A percentile compares a stretch with the other conserved stretches of the same genome.
phyloP scores from a whole-genome alignment of 1,140 invertebrate species.

The Macrosteles quadrilineatus region DNA sequence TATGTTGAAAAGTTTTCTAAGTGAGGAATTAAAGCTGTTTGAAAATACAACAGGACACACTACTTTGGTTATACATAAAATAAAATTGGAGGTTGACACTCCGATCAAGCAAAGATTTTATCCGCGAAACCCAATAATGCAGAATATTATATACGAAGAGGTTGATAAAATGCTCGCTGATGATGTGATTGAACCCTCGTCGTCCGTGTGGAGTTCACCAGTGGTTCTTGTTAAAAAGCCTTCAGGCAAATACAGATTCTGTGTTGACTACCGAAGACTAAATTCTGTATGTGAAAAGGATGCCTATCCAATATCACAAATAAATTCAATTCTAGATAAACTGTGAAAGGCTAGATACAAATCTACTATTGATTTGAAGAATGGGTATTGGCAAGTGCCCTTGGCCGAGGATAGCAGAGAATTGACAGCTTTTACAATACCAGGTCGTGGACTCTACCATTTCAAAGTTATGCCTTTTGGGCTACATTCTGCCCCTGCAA shows the following conservation, averaged over 20 bases:
- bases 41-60: no score
- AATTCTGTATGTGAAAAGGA: background rate
- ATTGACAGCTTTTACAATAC: no score
- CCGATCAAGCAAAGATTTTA: background rate
- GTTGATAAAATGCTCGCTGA: background rate
- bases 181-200: background rate
- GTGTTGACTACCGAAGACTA: background rate
- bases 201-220: background rate
- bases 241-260: background rate
- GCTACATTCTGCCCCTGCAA: no score
- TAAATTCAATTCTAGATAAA: no score
- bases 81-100: background rate
- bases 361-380: no score
- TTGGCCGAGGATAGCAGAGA: no score
- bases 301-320: background rate
- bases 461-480: no score
- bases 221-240: background rate
- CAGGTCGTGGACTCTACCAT: no score
- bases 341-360: no score
- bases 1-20: background rate
- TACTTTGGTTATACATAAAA: background rate
- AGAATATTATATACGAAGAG: background rate
- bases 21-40: background rate
- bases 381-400: no score
- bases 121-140: background rate